Percentiles rank a stretch among this genome's conserved stretches.
Evolutionary conservation across 2,797 vertebrate species (phyloP).

Genomic region (Sylvilagus floridanus): DNA sequence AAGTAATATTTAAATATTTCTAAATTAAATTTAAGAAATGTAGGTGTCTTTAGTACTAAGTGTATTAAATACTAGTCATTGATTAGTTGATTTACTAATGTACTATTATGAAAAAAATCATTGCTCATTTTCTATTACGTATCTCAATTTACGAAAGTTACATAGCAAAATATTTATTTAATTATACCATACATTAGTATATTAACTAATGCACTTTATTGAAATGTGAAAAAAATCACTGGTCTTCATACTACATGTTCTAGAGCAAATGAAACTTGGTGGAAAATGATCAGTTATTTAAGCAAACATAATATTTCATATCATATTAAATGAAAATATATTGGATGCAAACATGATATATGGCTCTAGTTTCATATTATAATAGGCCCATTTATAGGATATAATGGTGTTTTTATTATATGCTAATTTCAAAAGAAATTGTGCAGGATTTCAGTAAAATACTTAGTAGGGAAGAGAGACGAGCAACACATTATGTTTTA

Average conservation of each 20-base stretch:
- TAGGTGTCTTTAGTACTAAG: neutral
- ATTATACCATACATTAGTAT: neutral
- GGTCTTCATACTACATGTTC: neutral
- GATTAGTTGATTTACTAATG: neutral
- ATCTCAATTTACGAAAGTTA: neutral
- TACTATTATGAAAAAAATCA: neutral
- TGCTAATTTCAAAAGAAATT: conserved; percentile 1
- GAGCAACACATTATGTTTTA: neutral
- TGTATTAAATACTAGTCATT: neutral
- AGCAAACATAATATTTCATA: neutral
- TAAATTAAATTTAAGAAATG: neutral
- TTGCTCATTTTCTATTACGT: neutral
- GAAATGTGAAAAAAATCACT: neutral
- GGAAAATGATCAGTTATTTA: neutral
- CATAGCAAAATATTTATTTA: neutral
- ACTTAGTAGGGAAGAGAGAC: neutral
- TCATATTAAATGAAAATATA: neutral
- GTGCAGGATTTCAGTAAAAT: neutral
- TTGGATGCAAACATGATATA: neutral
- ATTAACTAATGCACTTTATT: neutral
- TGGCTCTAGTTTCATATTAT: neutral
- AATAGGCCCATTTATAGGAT: neutral
- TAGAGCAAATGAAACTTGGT: neutral
- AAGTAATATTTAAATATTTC: neutral
- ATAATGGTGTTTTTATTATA: neutral